Percentiles rank a stretch among this genome's conserved stretches.
Evolutionary conservation across 2,888 invertebrate genomes (phyloP).

Genomic region (Diadegma fenestrale): DNA sequence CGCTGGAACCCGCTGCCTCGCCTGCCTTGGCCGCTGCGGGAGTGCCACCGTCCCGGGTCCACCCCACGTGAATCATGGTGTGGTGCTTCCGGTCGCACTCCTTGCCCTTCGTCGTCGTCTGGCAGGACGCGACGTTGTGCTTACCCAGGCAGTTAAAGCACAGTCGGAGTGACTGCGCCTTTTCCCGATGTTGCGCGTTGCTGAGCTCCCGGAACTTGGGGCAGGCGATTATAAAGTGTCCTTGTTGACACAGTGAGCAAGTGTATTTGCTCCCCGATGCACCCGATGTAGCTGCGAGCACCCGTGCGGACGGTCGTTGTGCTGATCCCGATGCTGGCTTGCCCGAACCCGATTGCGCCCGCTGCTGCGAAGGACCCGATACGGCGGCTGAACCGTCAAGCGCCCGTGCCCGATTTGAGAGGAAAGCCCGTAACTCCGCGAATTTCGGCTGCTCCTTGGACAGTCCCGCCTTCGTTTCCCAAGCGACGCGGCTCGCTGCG

Average conservation of each 20-base stretch:
- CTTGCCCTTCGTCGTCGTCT: background rate
- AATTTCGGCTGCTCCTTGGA: too few species aligned
- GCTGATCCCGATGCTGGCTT: too few species aligned
- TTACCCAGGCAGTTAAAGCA: too few species aligned
- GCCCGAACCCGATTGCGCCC: background rate
- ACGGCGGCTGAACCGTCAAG: too few species aligned
- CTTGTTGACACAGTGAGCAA: constrained; percentile 11
- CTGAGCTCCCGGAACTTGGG: constrained; percentile 3
- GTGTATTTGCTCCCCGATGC: background rate
- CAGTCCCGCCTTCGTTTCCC: too few species aligned
- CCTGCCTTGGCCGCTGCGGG: background rate
- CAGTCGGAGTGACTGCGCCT: background rate
- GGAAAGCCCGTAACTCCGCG: too few species aligned
- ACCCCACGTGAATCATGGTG: constrained; percentile 49
- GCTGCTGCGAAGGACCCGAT: background rate
- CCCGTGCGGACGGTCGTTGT: background rate
- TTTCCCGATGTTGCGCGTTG: background rate
- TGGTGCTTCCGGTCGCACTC: constrained; percentile 30
- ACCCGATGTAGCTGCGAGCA: constrained; percentile 1
- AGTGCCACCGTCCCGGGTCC: constrained; percentile 13
- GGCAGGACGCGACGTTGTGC: constrained; percentile 28
- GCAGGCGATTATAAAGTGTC: constrained; percentile 26
- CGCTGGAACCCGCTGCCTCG: background rate
- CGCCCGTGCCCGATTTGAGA: too few species aligned
- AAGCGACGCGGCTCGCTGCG: too few species aligned